Evolutionary conservation across 2,888 invertebrate genomes (phyloP), one percentile per base, ranked within the genome.

Genomic region (Kuschelorhynchus macadamiae): DNA sequence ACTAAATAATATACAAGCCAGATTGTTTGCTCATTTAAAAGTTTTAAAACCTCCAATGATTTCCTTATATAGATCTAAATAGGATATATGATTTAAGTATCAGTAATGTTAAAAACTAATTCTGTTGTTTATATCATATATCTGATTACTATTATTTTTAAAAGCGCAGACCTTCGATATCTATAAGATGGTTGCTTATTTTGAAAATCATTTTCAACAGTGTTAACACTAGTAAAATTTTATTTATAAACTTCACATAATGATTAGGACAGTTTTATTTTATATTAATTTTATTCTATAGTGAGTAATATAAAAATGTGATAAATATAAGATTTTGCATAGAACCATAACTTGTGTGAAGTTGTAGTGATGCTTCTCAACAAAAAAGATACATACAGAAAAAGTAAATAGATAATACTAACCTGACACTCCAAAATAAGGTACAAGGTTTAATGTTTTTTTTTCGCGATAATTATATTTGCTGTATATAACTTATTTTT

Each of bases 301-400:
- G 16, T n/a, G n/a, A 60, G 30, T 61, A 61, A 30, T 39, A 11
- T 50, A 50, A 62, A 62, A 62, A 53, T 53, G 62, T 62, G 62
- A 62, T 62, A 62, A 62, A 62, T 56, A 32, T 56, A 56, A 44
- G 44, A 42, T 44, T 33, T 44, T 8, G 17, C 44, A 18, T 44
- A 53, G 41, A 41, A n/a, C 18, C 33, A 18, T 30, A 50, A 50
- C 12, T 36, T 14, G 36, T 39, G 36, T 17, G 20, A 52, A 39
- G 20, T 21, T 21, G n/a, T 42, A 55, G 53, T 21, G 9, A 9
- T n/a, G 20, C 20, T 41, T 55, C 16, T 21, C 14, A 21, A 52
- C 36, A 36, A 36, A 9, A 36, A 36, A 36, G 11, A 3, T 8
- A 53, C 11, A 25, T 41, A 11, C n/a, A 50, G 32, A 36, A 20